Evolutionary conservation across 2,888 invertebrate genomes (phyloP).

Genomic region (Amiota communis): DNA sequence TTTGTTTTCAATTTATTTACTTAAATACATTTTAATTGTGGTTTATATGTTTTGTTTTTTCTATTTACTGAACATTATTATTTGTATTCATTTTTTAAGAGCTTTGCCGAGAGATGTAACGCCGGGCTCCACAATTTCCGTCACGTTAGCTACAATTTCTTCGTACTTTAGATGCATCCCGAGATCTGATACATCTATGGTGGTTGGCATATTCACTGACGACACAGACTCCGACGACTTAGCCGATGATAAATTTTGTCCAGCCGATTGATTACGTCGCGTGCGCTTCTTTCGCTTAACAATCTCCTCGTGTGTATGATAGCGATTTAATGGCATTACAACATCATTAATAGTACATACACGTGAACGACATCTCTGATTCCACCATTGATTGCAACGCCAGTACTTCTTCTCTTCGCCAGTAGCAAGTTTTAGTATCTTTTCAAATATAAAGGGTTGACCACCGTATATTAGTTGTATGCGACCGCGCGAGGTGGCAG

Average conservation of each 20-base stretch:
- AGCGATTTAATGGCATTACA: constrained; percentile 72
- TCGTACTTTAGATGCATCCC: constrained; percentile 71
- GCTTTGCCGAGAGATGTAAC: not conserved
- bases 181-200: constrained; percentile 58
- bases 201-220: constrained; percentile 41
- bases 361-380: constrained; percentile 73
- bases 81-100: constrained; percentile 10
- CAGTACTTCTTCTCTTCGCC: constrained; percentile 72
- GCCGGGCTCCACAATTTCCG: constrained; percentile 62
- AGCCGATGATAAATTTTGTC: not conserved
- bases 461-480: constrained; percentile 73
- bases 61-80: not conserved
- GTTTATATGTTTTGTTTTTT: not conserved
- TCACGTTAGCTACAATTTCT: constrained; percentile 71
- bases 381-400: constrained; percentile 74
- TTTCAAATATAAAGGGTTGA: constrained; percentile 73
- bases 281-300: constrained; percentile 72
- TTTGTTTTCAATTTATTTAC: not conserved
- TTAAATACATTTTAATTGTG: constrained; percentile 20
- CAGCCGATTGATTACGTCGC: constrained; percentile 55
- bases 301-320: constrained; percentile 73
- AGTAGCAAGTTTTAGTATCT: constrained; percentile 67
- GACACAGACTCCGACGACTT: not conserved
- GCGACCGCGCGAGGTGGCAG: constrained; percentile 73
- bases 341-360: constrained; percentile 71